Percentiles rank a stretch among this genome's conserved stretches.
These are phyloP conservation scores for Chionoecetes opilio DNA, from an alignment of 1,140 invertebrate species.

Conservation along the genomic window DNA sequence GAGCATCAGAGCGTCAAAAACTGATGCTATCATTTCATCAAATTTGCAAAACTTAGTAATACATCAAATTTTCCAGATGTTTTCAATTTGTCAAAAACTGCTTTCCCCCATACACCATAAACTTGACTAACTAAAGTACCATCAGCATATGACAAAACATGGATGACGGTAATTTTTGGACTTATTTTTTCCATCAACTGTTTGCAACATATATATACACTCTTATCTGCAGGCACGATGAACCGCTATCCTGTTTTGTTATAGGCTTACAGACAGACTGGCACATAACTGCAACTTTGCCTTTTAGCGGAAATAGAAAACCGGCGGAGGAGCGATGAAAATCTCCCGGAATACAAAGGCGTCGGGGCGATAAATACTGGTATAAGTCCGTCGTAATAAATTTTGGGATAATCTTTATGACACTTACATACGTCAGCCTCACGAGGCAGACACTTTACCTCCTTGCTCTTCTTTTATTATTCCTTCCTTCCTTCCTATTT, in stretches of 20 bases:
- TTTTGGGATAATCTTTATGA: slow-evolving; percentile 12
- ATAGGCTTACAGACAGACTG: background rate
- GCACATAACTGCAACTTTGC: background rate
- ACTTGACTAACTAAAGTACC: no score
- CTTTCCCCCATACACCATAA: no score
- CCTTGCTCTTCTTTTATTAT: background rate
- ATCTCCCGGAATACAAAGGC: background rate
- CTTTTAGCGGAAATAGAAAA: background rate
- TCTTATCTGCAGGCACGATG: background rate
- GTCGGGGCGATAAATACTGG: slow-evolving; percentile 4
- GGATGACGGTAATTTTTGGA: no score
- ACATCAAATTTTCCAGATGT: no score
- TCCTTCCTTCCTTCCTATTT: background rate
- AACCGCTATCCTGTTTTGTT: background rate
- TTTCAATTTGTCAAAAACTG: no score
- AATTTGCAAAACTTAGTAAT: no score
- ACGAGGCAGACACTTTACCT: background rate
- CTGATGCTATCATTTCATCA: no score
- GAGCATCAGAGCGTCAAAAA: no score
- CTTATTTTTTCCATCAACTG: no score
- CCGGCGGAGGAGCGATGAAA: background rate
- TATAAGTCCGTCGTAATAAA: slow-evolving; percentile 9
- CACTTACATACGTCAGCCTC: background rate
- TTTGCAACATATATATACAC: background rate
- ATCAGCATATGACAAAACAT: no score